Evolutionary conservation across 2,888 invertebrate genomes (phyloP).

Genomic region (Ectemnius cavifrons): DNA sequence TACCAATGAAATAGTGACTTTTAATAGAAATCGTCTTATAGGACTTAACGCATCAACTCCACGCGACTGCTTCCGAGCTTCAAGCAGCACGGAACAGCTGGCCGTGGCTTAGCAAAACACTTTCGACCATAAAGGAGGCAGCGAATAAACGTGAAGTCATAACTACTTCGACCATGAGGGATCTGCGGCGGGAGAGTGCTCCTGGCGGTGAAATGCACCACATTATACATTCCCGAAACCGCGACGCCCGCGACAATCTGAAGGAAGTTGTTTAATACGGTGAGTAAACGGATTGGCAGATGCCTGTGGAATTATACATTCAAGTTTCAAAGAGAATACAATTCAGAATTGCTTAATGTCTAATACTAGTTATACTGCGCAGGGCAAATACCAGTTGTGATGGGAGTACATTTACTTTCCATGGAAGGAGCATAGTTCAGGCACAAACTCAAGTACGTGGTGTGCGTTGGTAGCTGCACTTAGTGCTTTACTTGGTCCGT

Average conservation of each 20-base stretch:
- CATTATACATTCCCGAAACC: conserved; percentile 71
- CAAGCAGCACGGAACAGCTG: conserved; percentile 86
- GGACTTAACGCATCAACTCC: conserved; percentile 94
- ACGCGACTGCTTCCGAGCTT: conserved; percentile 88
- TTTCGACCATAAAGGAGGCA: conserved; percentile 87
- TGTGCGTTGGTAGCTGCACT: conserved; percentile 47
- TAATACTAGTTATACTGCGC: conserved; percentile 7
- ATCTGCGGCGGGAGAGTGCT: conserved; percentile 79
- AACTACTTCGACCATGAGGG: conserved; percentile 65
- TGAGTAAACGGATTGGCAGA: conserved; percentile 26
- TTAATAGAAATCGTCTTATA: conserved; percentile 66
- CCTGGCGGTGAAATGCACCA: conserved; percentile 74
- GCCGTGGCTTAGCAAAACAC: conserved; percentile 97
- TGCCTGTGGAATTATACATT: background rate
- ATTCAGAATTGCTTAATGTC: background rate
- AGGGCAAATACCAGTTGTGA: conserved; percentile 20
- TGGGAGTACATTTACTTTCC: conserved; percentile 27
- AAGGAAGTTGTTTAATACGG: conserved; percentile 73
- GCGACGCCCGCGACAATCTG: conserved; percentile 74
- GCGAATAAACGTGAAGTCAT: conserved; percentile 81
- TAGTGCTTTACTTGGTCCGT: conserved; percentile 47
- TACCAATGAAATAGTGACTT: background rate
- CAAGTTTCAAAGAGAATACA: background rate
- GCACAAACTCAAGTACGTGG: conserved; percentile 41
- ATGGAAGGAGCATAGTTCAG: conserved; percentile 26